Conservation (phyloP, 2,797 vertebrate genomes). For the Lindbergichthys nudifrons region DNA sequence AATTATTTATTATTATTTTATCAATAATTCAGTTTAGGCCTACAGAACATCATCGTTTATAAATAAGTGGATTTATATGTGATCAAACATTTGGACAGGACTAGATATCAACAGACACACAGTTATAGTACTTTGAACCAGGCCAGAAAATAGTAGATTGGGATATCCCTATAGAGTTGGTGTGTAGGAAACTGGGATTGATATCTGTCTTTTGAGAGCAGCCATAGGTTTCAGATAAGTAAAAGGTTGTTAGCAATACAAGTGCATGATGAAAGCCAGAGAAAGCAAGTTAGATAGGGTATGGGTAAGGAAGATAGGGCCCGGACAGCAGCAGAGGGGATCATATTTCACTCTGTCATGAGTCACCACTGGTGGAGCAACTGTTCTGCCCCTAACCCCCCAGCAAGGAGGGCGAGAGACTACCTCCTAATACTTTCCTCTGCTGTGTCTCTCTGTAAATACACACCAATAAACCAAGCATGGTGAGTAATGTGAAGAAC, state of each 20-base stretch:
- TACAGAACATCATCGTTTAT: too few species aligned
- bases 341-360: constrained; percentile 21
- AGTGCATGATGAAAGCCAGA: not conserved
- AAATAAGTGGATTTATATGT: too few species aligned
- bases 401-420: constrained; percentile 9
- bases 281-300: not conserved
- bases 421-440: constrained; percentile 13
- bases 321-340: constrained; percentile 4
- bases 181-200: not conserved
- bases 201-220: not conserved
- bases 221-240: too few species aligned
- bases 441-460: constrained; percentile 10
- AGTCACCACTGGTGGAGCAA: constrained; percentile 23
- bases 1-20: too few species aligned
- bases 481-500: constrained; percentile 3
- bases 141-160: not conserved
- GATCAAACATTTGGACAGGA: not conserved
- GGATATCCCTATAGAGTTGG: not conserved
- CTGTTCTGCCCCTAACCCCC: constrained; percentile 7
- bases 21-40: too few species aligned
- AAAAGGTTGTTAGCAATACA: not conserved
- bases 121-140: not conserved
- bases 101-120: not conserved
- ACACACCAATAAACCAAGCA: constrained; percentile 26
- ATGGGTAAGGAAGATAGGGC: constrained; percentile 1